phyloP scores from a whole-genome alignment of 2,797 vertebrate species.

The Uromys caudimaculatus region DNA sequence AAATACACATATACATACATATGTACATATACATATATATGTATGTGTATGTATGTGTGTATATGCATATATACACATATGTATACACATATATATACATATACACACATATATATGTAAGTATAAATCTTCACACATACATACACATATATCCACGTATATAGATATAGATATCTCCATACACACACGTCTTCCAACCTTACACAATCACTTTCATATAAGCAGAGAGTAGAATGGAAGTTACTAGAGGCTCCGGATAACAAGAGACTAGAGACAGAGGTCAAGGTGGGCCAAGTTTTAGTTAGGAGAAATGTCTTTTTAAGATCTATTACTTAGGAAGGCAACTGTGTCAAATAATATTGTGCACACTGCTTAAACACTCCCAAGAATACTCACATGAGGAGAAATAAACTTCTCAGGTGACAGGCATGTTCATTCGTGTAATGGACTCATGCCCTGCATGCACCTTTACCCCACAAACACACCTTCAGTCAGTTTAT shows the following conservation, averaged over 20 bases:
- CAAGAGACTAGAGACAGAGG: neutral
- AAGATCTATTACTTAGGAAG: neutral
- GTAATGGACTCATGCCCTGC: neutral
- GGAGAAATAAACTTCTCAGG: neutral
- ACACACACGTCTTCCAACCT: neutral
- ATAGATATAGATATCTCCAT: rapidly evolving
- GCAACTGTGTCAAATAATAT: neutral
- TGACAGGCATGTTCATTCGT: neutral
- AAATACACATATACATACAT: neutral
- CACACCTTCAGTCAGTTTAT: neutral
- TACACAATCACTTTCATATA: neutral
- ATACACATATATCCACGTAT: too few species aligned
- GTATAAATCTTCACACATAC: neutral
- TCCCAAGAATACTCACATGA: neutral
- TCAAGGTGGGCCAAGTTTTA: neutral
- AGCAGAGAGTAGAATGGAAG: neutral
- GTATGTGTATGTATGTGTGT: rapidly evolving
- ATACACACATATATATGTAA: neutral
- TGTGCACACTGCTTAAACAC: neutral
- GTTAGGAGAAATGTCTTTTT: neutral
- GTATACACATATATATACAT: neutral
- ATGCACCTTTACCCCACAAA: neutral
- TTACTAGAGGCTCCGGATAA: neutral
- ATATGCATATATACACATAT: neutral
- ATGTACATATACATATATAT: neutral